Conservation (phyloP, 2,888 invertebrate species). For the Acanthosoma haemorrhoidale region DNA sequence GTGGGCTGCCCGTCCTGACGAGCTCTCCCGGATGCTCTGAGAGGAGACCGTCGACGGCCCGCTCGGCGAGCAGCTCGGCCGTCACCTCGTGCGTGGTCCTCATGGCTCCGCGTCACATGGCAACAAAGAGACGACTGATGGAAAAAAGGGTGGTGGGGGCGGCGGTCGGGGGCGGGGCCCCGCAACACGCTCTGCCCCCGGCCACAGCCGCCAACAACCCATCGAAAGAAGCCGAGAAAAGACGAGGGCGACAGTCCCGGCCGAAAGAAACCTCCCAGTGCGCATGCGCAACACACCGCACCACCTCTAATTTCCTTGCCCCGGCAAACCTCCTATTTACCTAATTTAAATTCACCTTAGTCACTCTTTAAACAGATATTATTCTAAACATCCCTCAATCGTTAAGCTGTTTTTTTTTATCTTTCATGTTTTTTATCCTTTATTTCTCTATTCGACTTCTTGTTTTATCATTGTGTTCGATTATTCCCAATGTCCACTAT, state of each 20-base stretch:
- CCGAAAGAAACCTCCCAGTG: constrained; percentile 19
- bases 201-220: constrained; percentile 39
- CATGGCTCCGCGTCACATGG: constrained; percentile 36
- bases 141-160: constrained; percentile 28
- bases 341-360: constrained; percentile 25
- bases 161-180: constrained; percentile 32
- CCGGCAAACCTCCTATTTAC: constrained; percentile 2
- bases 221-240: constrained; percentile 41
- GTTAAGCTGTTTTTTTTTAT: constrained; percentile 28
- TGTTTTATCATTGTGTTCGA: no score
- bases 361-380: constrained; percentile 28
- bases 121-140: constrained; percentile 38
- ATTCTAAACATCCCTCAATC: constrained; percentile 24
- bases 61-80: constrained; percentile 74
- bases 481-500: no score
- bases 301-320: neutral
- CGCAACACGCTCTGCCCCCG: constrained; percentile 34
- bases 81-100: constrained; percentile 51
- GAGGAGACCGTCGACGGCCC: constrained; percentile 75
- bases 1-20: constrained; percentile 89
- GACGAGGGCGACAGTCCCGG: constrained; percentile 34
- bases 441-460: neutral
- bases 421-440: constrained; percentile 14
- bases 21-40: constrained; percentile 90
- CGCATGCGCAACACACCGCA: constrained; percentile 14